phyloP scores from a whole-genome alignment of 35 echinoderm and acorn worm genomes.

The Ptychodera flava region DNA sequence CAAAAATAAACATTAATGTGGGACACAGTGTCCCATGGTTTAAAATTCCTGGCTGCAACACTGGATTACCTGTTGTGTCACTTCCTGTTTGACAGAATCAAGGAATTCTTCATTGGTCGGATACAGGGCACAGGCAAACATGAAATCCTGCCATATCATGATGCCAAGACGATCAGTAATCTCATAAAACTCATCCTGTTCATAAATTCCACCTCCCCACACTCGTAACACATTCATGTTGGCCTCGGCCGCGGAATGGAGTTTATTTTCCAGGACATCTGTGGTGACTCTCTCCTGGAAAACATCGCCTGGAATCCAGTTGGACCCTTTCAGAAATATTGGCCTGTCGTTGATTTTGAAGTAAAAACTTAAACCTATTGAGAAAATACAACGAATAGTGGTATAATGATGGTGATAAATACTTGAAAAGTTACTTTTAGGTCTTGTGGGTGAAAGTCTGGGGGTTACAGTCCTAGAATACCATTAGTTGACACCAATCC shows the following conservation, averaged over 20 bases:
- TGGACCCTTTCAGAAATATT: constrained; percentile 90
- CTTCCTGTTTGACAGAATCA: constrained; percentile 54
- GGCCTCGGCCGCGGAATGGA: constrained; percentile 78
- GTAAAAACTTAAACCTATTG: constrained; percentile 46
- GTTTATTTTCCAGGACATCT: constrained; percentile 20
- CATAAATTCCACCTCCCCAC: constrained; percentile 92
- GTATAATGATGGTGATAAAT: too few relatives aligned
- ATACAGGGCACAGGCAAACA: constrained; percentile 90
- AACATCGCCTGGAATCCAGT: constrained; percentile 91
- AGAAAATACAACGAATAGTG: constrained; percentile 6
- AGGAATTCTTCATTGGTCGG: constrained; percentile 56
- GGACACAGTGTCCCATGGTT: too few relatives aligned
- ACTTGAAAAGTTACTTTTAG: too few relatives aligned
- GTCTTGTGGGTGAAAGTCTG: too few relatives aligned
- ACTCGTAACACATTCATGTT: constrained; percentile 84
- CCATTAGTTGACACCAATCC: too few relatives aligned
- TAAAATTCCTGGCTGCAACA: too few relatives aligned
- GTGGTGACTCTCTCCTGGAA: constrained; percentile 72
- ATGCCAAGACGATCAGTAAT: constrained; percentile 71
- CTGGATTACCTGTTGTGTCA: constrained; percentile 71
- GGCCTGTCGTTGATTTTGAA: constrained; percentile 71
- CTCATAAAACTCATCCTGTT: constrained; percentile 79
- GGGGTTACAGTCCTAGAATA: too few relatives aligned
- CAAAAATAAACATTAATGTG: too few relatives aligned
- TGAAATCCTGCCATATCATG: constrained; percentile 88